phyloP scores from a whole-genome alignment of 92 coral and sea anemone genomes.

The Blastomussa wellsi region DNA sequence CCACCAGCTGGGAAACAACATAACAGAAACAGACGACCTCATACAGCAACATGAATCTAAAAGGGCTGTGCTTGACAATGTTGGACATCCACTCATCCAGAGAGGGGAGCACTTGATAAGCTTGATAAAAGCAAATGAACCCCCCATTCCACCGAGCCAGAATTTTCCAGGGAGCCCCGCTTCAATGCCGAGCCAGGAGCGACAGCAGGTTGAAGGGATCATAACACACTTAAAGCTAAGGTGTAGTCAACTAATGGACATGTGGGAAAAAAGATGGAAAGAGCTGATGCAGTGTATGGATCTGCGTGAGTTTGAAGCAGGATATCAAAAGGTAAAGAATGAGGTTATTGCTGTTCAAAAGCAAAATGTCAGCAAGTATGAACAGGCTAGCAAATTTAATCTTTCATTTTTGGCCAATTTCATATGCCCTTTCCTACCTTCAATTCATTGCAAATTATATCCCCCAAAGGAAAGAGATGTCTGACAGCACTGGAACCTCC shows the following conservation, averaged over 20 bases:
- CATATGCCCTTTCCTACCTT: too few relatives aligned
- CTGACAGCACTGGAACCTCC: too few relatives aligned
- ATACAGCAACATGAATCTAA: constrained; percentile 68
- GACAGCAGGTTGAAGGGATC: constrained; percentile 49
- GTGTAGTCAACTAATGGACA: constrained; percentile 66
- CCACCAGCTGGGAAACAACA: constrained; percentile 52
- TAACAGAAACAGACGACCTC: constrained; percentile 66
- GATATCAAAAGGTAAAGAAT: constrained; percentile 76
- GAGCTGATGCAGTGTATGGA: constrained; percentile 78
- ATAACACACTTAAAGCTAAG: constrained; percentile 54
- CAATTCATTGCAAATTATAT: too few relatives aligned
- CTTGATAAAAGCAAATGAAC: constrained; percentile 68
- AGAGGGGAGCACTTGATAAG: constrained; percentile 71
- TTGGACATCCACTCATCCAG: constrained; percentile 64
- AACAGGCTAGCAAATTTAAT: too few relatives aligned
- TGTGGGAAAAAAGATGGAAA: constrained; percentile 81
- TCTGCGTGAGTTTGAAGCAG: constrained; percentile 80
- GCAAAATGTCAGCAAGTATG: too few relatives aligned
- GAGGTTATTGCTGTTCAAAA: neutral
- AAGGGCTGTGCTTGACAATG: constrained; percentile 58
- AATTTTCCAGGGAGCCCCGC: constrained; percentile 55
- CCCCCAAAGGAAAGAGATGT: too few relatives aligned
- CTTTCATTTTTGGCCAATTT: too few relatives aligned
- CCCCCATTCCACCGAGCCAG: constrained; percentile 68
- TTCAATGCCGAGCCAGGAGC: constrained; percentile 72